Evolutionary conservation across 2,888 invertebrate species (phyloP), one percentile per base, ranked within the genome.

Genomic region (Calliphora vomitoria): DNA sequence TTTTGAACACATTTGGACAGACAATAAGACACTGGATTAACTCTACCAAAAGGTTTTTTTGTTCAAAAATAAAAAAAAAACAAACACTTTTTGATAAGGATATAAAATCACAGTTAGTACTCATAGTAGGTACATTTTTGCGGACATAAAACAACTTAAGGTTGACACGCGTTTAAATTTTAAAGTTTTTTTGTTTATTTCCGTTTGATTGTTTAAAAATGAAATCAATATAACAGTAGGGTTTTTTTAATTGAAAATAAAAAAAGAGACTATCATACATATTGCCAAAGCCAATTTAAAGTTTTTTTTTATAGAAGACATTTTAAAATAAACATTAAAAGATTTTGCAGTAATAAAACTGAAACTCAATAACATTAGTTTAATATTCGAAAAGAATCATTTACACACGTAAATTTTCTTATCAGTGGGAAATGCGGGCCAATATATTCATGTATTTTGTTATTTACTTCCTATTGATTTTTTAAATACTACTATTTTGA

Each of bases 361-460:
- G 25, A 25, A 58, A 25, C 13, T 58, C 25, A 58, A 11, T 25
- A 58, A 47, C 15, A 15, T 71, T 38, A 50, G n/a, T 31, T 76
- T 74, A 50, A 53, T 69, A 60, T 75, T 68, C 47, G 11, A 76
- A 8, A 18, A 8, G 0, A 38, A 50, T 38, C 38, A 20, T 25
- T 25, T n/a, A 62, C 35, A 72, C 18, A 64, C 71, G 11, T 15
- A 44, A 20, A 68, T 35, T 62, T 69, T 50, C 58, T 50, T 60
- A 72, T 55, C 75, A 86, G 82, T 86, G 86, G 82, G 86, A 86
- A 86, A 86, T 86, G 86, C 86, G 86, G 86, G 86, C 53, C n/a
- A 62, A 80, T 75, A 68, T 25, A 25, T 25, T 25, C 2, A n/a
- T 25, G 25, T 25, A 71, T 55, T 44, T 53, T 53, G 15, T 20